A percentile compares a stretch with the other conserved stretches of the same genome.
phyloP scores from a whole-genome alignment of 2,888 invertebrate species.

The Lasioglossum malachurum region DNA sequence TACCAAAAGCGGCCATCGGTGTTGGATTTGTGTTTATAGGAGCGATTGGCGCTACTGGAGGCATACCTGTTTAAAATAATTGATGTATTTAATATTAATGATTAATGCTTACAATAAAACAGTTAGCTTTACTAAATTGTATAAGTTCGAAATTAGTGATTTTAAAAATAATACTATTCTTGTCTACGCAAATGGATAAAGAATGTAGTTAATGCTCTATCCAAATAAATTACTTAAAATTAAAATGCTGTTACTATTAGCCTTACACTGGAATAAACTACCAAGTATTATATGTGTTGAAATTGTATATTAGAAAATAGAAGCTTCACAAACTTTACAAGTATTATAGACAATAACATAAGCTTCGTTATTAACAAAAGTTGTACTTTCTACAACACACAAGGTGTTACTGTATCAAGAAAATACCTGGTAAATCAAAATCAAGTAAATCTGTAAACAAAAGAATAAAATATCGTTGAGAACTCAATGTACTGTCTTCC shows the following conservation, averaged over 20 bases:
- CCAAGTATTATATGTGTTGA: constrained; percentile 11
- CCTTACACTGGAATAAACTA: constrained; percentile 1
- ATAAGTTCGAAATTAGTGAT: background rate
- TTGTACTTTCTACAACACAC: constrained; percentile 34
- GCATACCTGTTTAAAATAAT: constrained; percentile 71
- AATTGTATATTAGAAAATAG: background rate
- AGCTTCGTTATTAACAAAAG: constrained; percentile 2
- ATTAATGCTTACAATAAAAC: background rate
- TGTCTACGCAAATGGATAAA: background rate
- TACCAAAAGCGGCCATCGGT: constrained; percentile 82
- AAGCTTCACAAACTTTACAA: background rate
- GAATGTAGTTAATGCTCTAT: constrained; percentile 7
- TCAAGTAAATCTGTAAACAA: constrained; percentile 82
- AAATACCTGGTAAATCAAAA: constrained; percentile 79
- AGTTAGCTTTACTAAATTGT: constrained; percentile 8
- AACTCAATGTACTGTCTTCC: constrained; percentile 1
- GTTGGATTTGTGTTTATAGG: constrained; percentile 81
- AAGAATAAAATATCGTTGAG: constrained; percentile 58
- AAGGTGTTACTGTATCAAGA: constrained; percentile 28
- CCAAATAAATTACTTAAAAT: background rate
- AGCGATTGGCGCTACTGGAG: constrained; percentile 79
- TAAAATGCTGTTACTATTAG: background rate
- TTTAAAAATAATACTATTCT: background rate
- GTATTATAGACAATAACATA: constrained; percentile 11
- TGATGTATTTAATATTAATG: background rate